These are phyloP conservation scores for Danionella dracula DNA, from an alignment of 2,797 vertebrate genomes.

Conservation along the genomic window DNA sequence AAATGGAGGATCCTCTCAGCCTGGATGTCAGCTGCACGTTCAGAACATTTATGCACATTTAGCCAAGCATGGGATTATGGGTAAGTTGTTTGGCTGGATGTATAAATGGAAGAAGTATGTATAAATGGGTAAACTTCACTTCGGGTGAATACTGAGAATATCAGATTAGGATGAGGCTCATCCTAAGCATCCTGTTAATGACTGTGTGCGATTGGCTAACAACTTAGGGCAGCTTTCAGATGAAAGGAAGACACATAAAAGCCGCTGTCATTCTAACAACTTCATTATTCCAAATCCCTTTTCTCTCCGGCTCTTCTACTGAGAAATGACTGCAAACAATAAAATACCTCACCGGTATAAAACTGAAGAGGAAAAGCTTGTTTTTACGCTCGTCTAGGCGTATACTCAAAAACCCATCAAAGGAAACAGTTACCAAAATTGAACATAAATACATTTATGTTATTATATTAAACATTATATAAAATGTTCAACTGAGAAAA, in stretches of 20 bases:
- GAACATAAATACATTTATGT: no score
- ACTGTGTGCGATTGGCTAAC: slow-evolving; percentile 13
- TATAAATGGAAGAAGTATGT: not conserved
- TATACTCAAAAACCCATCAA: no score
- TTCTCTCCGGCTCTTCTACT: slow-evolving; percentile 40
- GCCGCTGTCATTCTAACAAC: slow-evolving; percentile 56
- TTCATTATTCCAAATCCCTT: slow-evolving; percentile 59
- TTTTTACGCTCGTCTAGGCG: no score
- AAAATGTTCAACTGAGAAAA: no score
- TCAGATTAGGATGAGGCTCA: slow-evolving; percentile 34
- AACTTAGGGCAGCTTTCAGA: slow-evolving; percentile 24
- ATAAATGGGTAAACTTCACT: no score
- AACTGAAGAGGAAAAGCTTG: not conserved
- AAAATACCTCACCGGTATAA: slow-evolving; percentile 5
- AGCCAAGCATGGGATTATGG: slow-evolving; percentile 74
- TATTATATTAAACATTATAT: no score
- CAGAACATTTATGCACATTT: slow-evolving; percentile 81
- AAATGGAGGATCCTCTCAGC: slow-evolving; percentile 88
- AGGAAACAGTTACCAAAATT: no score
- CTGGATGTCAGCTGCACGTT: slow-evolving; percentile 85
- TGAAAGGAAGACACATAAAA: slow-evolving; percentile 60
- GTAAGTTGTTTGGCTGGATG: slow-evolving; percentile 57
- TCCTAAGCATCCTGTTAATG: slow-evolving; percentile 43
- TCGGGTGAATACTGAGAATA: not conserved
- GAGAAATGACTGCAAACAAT: slow-evolving; percentile 57